These are phyloP conservation scores for Triplophysa dalaica DNA, from an alignment of 2,113 vertebrate genomes.

Conservation along the genomic window DNA sequence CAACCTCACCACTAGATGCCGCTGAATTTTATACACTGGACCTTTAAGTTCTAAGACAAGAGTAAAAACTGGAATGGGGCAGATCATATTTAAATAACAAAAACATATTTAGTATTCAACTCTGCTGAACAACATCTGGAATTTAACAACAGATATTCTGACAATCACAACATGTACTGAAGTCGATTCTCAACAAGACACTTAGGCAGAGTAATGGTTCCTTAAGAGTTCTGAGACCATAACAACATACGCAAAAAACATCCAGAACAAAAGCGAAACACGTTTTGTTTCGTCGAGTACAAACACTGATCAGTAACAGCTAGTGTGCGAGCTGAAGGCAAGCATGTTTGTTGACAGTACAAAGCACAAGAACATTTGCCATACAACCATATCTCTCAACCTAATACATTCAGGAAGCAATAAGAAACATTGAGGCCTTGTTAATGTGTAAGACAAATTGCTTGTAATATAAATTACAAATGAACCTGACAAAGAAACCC, in stretches of 20 bases:
- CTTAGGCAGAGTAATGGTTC: conserved; percentile 1
- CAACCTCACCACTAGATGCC: too few relatives aligned
- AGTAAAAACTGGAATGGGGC: not conserved
- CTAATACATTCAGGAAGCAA: conserved; percentile 23
- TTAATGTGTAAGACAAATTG: not conserved
- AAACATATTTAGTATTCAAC: not conserved
- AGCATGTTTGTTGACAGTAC: conserved; percentile 30
- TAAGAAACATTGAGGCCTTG: not conserved
- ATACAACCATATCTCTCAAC: not conserved
- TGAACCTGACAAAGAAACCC: conserved; percentile 9
- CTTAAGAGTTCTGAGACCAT: conserved; percentile 10
- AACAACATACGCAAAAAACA: conserved; percentile 32
- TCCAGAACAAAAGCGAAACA: conserved; percentile 20
- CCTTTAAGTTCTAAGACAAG: conserved; percentile 22
- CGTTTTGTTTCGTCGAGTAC: conserved; percentile 7
- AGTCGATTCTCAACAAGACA: conserved; percentile 8
- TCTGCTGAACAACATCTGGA: not conserved
- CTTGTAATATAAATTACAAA: not conserved
- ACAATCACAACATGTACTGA: not conserved
- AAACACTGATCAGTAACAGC: conserved; percentile 11
- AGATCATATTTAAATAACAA: not conserved
- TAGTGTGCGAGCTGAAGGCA: conserved; percentile 4
- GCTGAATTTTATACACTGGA: too few relatives aligned
- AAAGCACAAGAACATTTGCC: not conserved
- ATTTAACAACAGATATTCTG: conserved; percentile 14